Evolutionary conservation across 2,888 invertebrate genomes (phyloP).

Genomic region (Sinhomidia bicolor): DNA sequence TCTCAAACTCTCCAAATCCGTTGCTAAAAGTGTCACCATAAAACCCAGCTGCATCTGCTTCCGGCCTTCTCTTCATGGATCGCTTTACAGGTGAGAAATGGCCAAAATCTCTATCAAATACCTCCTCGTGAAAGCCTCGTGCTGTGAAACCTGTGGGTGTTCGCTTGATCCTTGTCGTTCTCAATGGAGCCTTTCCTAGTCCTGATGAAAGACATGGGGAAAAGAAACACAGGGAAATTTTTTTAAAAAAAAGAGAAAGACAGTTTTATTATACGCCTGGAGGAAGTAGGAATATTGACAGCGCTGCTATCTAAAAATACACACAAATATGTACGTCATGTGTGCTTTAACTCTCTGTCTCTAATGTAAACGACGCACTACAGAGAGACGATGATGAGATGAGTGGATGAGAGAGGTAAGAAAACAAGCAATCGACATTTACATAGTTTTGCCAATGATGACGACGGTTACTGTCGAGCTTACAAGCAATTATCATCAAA

Average conservation of each 20-base stretch:
- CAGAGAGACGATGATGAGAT: background rate
- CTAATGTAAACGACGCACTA: background rate
- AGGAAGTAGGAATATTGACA: too few species aligned
- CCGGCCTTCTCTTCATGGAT: conserved; percentile 78
- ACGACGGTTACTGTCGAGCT: background rate
- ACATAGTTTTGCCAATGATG: background rate
- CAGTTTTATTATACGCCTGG: too few species aligned
- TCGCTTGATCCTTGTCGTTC: conserved; percentile 78
- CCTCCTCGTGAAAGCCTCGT: conserved; percentile 80
- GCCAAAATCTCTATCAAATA: conserved; percentile 80
- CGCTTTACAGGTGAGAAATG: conserved; percentile 80
- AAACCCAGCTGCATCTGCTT: conserved; percentile 79
- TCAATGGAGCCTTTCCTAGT: conserved; percentile 70
- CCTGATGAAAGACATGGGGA: background rate
- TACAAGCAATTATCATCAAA: conserved; percentile 26
- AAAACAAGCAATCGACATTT: background rate
- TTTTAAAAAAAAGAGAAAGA: too few species aligned
- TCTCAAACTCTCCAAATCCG: conserved; percentile 80
- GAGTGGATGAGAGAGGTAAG: background rate
- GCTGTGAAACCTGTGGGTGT: conserved; percentile 80
- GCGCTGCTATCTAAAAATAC: too few species aligned
- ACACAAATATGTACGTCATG: too few species aligned
- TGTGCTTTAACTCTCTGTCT: too few species aligned
- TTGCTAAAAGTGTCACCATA: conserved; percentile 80
- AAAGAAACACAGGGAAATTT: background rate